Conservation (phyloP, 2,797 vertebrate genomes). For the Lutjanus campechanus region DNA sequence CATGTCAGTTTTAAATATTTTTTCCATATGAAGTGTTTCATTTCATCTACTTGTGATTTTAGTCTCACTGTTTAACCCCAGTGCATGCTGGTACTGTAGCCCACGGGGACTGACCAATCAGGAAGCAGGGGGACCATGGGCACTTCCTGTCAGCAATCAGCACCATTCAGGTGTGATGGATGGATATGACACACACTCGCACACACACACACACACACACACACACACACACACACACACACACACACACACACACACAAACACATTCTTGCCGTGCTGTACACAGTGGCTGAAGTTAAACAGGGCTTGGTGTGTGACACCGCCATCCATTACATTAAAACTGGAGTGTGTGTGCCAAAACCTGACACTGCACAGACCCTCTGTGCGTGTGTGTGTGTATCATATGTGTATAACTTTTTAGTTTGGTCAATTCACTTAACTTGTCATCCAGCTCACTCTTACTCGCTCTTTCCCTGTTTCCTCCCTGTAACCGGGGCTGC, state of each 20-base stretch:
- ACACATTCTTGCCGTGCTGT: background rate
- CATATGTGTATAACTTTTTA: background rate
- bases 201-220: conserved; percentile 7
- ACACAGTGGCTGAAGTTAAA: conserved; percentile 49
- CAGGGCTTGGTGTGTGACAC: conserved; percentile 54
- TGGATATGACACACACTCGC: conserved; percentile 48
- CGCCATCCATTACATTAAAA: conserved; percentile 56
- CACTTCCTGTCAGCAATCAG: conserved; percentile 69
- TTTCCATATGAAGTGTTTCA: conserved; percentile 16
- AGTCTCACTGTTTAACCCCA: conserved; percentile 31
- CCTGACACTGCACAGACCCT: conserved; percentile 48
- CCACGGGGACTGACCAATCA: conserved; percentile 60
- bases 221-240: background rate
- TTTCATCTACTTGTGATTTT: conserved; percentile 19
- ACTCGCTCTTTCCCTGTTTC: too few species aligned
- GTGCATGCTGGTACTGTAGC: conserved; percentile 30
- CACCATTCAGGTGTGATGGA: conserved; percentile 73
- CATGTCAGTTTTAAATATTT: background rate
- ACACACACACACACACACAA: conserved; percentile 9
- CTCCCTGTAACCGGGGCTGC: too few species aligned
- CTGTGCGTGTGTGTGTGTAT: background rate
- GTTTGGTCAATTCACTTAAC: conserved; percentile 4
- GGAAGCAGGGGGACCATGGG: conserved; percentile 51
- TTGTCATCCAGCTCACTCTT: conserved; percentile 1
- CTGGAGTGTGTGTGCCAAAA: conserved; percentile 30